phyloP scores from a whole-genome alignment of 2,797 vertebrate species.

The Silurus lanzhouensis region DNA sequence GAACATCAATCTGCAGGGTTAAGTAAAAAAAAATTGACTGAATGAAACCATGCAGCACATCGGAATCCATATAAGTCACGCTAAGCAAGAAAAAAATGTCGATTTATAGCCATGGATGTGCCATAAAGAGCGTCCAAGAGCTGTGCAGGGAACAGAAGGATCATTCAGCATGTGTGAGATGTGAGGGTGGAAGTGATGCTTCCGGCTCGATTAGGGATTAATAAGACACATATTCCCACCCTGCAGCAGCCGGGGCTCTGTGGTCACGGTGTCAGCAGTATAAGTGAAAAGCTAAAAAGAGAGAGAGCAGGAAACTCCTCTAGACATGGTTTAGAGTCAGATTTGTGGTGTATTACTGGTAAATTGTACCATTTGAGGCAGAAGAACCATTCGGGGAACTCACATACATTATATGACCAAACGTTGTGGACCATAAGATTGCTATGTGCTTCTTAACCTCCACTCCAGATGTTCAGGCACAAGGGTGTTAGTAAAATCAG shows the following conservation, averaged over 20 bases:
- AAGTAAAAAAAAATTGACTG: background rate
- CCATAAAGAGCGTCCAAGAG: background rate
- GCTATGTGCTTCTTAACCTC: no score
- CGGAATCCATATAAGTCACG: no score
- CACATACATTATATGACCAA: background rate
- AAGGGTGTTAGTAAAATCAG: no score
- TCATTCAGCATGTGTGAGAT: constrained; percentile 1
- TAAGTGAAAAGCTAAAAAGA: background rate
- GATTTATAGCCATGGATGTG: background rate
- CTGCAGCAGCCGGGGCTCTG: background rate
- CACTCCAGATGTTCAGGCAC: no score
- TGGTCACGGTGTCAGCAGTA: background rate
- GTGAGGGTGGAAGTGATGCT: constrained; percentile 3
- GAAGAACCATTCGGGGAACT: background rate
- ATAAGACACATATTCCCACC: constrained; percentile 13
- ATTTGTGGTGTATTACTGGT: background rate
- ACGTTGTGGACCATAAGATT: no score
- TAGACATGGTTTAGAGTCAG: background rate
- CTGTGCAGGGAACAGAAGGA: background rate
- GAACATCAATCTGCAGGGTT: background rate
- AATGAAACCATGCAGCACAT: background rate
- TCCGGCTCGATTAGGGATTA: background rate
- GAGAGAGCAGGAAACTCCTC: background rate
- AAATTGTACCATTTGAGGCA: background rate
- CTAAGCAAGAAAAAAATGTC: background rate